These are phyloP conservation scores for Elymnias hypermnestra DNA, from an alignment of 1,140 invertebrate genomes.

Conservation along the genomic window DNA sequence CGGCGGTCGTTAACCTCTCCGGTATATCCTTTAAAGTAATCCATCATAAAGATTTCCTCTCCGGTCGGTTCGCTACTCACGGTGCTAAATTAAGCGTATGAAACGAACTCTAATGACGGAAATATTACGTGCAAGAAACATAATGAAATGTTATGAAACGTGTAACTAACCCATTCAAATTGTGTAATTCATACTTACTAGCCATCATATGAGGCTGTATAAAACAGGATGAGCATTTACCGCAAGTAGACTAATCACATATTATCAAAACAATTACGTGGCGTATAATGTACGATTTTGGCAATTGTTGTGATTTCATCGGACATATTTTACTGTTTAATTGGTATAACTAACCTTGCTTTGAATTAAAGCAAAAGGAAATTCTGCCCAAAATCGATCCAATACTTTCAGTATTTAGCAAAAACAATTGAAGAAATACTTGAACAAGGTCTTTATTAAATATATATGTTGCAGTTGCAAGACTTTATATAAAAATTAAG, in stretches of 20 bases:
- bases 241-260: background rate
- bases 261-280: too few relatives aligned
- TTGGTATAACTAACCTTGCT: too few relatives aligned
- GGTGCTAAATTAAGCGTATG: conserved; percentile 30
- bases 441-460: too few relatives aligned
- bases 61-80: conserved; percentile 14
- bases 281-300: too few relatives aligned
- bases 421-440: too few relatives aligned
- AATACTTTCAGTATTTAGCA: too few relatives aligned
- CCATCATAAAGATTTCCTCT: conserved; percentile 31
- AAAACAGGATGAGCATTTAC: background rate
- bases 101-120: conserved; percentile 28
- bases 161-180: conserved; percentile 16
- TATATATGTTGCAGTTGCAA: too few relatives aligned
- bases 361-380: too few relatives aligned
- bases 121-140: conserved; percentile 19
- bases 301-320: too few relatives aligned
- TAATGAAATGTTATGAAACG: conserved; percentile 11
- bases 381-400: too few relatives aligned
- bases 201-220: background rate
- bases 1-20: conserved; percentile 24
- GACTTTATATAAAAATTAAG: too few relatives aligned
- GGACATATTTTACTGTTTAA: too few relatives aligned
- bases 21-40: conserved; percentile 26
- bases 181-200: conserved; percentile 3